These are phyloP conservation scores for Oreochromis tanganicae DNA, from an alignment of 2,113 vertebrate genomes.

Conservation along the genomic window DNA sequence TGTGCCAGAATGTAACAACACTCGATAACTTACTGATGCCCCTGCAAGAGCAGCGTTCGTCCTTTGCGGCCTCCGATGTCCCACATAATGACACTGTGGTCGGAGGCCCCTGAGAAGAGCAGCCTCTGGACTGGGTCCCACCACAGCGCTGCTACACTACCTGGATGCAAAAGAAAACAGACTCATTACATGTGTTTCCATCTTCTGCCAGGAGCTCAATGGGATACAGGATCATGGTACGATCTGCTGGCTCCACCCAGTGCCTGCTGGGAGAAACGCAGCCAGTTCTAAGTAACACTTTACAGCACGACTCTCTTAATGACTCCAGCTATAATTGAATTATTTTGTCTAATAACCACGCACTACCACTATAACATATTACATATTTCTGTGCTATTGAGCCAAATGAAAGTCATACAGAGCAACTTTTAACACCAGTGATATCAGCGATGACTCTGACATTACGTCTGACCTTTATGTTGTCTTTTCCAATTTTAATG, in stretches of 20 bases:
- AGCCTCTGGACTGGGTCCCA: constrained; percentile 92
- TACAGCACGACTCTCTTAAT: background rate
- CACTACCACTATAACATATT: background rate
- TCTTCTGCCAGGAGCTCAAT: background rate
- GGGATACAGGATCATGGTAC: background rate
- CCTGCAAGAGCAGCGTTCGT: constrained; percentile 86
- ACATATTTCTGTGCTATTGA: background rate
- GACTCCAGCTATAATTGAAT: background rate
- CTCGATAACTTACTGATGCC: constrained; percentile 84
- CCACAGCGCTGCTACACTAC: constrained; percentile 85
- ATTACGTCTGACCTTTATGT: background rate
- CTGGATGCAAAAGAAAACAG: constrained; percentile 50
- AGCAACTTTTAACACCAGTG: fast-evolving
- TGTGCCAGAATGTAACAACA: fast-evolving
- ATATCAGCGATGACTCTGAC: background rate
- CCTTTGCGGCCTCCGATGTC: constrained; percentile 95
- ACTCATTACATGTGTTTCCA: background rate
- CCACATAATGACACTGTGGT: constrained; percentile 99
- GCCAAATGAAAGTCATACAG: background rate
- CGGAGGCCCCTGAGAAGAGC: constrained; percentile 93
- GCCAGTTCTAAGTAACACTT: background rate
- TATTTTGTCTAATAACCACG: background rate
- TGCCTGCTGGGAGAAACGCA: constrained; percentile 6
- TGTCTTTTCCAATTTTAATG: background rate
- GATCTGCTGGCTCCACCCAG: constrained; percentile 11